These are phyloP conservation scores for Odontocerum albicorne DNA, from an alignment of 2,888 invertebrate genomes.

Conservation along the genomic window DNA sequence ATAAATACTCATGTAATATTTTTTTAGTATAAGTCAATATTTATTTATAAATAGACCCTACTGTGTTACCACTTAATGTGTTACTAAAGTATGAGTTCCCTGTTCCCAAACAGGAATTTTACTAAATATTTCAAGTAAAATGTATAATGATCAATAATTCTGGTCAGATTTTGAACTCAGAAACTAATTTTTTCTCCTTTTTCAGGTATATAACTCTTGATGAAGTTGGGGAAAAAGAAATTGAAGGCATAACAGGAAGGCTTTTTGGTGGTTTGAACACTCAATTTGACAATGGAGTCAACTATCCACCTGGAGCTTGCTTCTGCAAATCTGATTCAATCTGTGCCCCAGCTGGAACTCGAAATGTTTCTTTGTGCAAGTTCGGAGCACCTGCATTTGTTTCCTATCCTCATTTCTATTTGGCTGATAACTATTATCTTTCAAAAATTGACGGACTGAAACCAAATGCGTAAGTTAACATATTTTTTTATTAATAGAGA, in stretches of 20 bases:
- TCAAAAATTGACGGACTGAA: constrained; percentile 65
- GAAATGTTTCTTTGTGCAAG: constrained; percentile 74
- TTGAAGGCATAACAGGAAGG: constrained; percentile 58
- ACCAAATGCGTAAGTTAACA: constrained; percentile 60
- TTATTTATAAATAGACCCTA: too few species aligned
- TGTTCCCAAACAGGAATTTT: too few species aligned
- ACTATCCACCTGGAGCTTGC: constrained; percentile 63
- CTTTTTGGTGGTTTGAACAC: constrained; percentile 59
- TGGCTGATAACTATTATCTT: constrained; percentile 68
- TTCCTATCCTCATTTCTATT: constrained; percentile 80
- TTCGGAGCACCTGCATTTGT: constrained; percentile 82
- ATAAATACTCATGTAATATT: too few species aligned
- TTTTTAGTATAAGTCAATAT: too few species aligned
- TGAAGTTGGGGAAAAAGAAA: constrained; percentile 39
- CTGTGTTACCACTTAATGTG: too few species aligned
- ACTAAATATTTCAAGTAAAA: too few species aligned
- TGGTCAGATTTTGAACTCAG: too few species aligned
- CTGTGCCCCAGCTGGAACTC: constrained; percentile 61
- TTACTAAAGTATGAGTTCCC: too few species aligned
- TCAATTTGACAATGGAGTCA: constrained; percentile 72
- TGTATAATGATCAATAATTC: not conserved
- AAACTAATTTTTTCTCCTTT: constrained; percentile 8
- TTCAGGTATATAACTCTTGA: constrained; percentile 37
- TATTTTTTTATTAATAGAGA: too few species aligned
- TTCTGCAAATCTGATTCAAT: constrained; percentile 60